Base-by-base conservation (phyloP, 1,140 invertebrate genomes). In the Brachionus plicatilis region DNA sequence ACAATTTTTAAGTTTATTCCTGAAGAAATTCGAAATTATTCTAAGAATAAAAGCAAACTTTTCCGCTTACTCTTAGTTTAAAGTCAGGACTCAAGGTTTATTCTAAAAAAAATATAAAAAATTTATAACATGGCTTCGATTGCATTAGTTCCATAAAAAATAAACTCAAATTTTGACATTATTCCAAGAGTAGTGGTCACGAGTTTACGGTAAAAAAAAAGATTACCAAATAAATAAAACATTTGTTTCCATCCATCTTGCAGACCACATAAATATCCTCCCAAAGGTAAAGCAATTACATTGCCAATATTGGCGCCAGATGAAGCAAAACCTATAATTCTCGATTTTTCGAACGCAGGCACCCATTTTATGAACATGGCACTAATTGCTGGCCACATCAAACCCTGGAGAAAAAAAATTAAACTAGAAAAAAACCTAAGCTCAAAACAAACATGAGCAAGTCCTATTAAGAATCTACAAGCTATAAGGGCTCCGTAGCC, bases 281-380 rank as follows among this genome's bases (percentile, higher is more conserved):
- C 84, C 7, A 79, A 8, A 14, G 84, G 47, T 24, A 85, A 60
- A 65, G 84, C 68, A 45, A 78, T n/a, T 37, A 85, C 84, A 78
- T 79, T 85, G 5, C 84, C 84, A 27, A 85, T 78, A 33, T 85
- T 72, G 24, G 84, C 17, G 11, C 88, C 88, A 84, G 88, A 86
- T 83, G 86, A 86, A 2, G 87, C 86, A 20, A 88, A 85, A 8
- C 88, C 85, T 9, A 87, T 84, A 47, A 89, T 86, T 45, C 85
- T 85, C 50, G 86, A 86, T 33, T 87, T 85, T 83, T 89, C 88
- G 12, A 85, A 72, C 8, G 86, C 85, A 6, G 88, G 88, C 20
- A 88, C 87, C 88, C 88, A 89, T 37, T 86, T 85, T 4, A 87
- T 86, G 85, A 88, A 87, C 20, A 89, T 80, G 1, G 82, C 84